Evolutionary conservation across 2,888 invertebrate genomes (phyloP).

Genomic region (Nomada hirtipes): DNA sequence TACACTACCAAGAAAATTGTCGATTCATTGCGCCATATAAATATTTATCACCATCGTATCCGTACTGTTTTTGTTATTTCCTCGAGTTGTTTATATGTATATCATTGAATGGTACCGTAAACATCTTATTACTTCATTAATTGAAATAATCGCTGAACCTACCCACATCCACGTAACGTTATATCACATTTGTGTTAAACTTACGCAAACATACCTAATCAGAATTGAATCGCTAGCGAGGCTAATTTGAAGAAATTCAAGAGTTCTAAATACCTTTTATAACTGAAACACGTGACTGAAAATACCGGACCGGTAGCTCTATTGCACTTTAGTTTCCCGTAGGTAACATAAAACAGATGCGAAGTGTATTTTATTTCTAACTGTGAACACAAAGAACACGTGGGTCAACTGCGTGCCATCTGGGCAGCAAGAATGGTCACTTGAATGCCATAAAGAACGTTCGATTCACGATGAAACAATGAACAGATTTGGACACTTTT

Average conservation of each 20-base stretch:
- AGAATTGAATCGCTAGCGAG: too few species aligned
- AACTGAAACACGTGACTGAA: not conserved
- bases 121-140: too few species aligned
- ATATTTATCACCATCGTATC: constrained; percentile 65
- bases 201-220: too few species aligned
- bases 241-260: too few species aligned
- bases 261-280: too few species aligned
- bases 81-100: constrained; percentile 17
- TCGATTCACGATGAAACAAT: not conserved
- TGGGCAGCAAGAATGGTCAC: constrained; percentile 9
- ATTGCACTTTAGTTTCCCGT: not conserved
- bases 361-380: constrained; percentile 30
- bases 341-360: constrained; percentile 16
- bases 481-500: not conserved
- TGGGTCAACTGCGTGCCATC: constrained; percentile 33
- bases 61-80: constrained; percentile 61
- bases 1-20: constrained; percentile 55
- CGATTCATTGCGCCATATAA: constrained; percentile 71
- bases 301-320: not conserved
- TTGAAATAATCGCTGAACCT: too few species aligned
- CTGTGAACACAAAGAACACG: constrained; percentile 12
- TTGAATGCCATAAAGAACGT: not conserved
- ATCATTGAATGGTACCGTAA: too few species aligned
- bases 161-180: too few species aligned
- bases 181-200: too few species aligned